phyloP scores from a whole-genome alignment of 2,113 vertebrate species.

The Cheilinus undulatus region DNA sequence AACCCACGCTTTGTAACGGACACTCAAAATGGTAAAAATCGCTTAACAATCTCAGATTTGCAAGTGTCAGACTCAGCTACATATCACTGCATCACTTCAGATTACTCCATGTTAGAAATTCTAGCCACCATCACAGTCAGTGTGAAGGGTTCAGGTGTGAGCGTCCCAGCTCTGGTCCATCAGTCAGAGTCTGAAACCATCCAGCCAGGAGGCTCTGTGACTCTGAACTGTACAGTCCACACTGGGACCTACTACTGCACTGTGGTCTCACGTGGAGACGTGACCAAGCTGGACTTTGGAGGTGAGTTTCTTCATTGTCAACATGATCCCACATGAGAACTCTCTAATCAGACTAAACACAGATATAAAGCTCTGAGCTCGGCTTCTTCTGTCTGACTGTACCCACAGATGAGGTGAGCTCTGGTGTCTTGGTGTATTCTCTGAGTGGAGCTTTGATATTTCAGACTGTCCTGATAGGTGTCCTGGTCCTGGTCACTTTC shows the following conservation, averaged over 20 bases:
- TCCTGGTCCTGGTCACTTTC: too few species aligned
- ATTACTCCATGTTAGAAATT: not conserved
- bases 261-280: slow-evolving; percentile 60
- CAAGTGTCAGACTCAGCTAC: slow-evolving; percentile 54
- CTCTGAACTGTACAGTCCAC: slow-evolving; percentile 56
- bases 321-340: too few species aligned
- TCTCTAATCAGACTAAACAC: too few species aligned
- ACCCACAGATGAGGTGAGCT: too few species aligned
- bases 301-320: not conserved
- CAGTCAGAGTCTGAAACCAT: slow-evolving; percentile 17
- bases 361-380: too few species aligned
- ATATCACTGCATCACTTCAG: slow-evolving; percentile 49
- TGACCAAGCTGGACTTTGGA: slow-evolving; percentile 29
- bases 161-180: slow-evolving; percentile 8
- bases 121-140: not conserved
- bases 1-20: slow-evolving; percentile 41
- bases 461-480: too few species aligned
- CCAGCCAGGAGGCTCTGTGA: slow-evolving; percentile 53
- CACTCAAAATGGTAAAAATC: not conserved
- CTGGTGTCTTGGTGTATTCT: too few species aligned
- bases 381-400: too few species aligned
- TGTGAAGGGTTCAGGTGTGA: slow-evolving; percentile 14
- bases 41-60: slow-evolving; percentile 49
- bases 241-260: slow-evolving; percentile 51
- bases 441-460: too few species aligned